Evolutionary conservation across 2,113 vertebrate genomes (phyloP).

Genomic region (Megaleporinus macrocephalus): DNA sequence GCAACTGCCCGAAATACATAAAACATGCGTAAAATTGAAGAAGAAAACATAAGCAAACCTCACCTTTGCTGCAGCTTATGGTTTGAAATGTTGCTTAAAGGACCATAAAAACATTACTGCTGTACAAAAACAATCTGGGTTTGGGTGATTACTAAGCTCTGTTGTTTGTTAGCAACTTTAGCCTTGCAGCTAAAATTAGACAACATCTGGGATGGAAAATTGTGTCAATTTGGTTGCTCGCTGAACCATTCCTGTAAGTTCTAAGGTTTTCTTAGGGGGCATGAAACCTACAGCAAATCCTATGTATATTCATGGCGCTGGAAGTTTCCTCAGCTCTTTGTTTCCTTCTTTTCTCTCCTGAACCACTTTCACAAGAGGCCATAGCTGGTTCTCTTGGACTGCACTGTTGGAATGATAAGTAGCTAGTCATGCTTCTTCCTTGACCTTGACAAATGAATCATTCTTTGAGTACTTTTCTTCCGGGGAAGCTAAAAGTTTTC

Average conservation of each 20-base stretch:
- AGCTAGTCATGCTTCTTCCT: background rate
- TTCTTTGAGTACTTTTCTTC: background rate
- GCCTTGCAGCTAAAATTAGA: too few species aligned
- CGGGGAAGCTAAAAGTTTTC: background rate
- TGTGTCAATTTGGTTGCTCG: too few species aligned
- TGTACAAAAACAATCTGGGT: too few species aligned
- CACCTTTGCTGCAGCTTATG: background rate
- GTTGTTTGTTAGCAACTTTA: too few species aligned
- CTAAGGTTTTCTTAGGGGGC: too few species aligned
- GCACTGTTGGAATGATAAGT: background rate
- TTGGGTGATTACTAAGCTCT: too few species aligned
- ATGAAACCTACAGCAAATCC: background rate
- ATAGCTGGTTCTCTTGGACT: background rate
- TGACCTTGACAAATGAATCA: conserved; percentile 21
- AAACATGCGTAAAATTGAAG: background rate
- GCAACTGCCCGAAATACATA: background rate
- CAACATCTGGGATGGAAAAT: too few species aligned
- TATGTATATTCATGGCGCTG: background rate
- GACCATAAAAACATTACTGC: too few species aligned
- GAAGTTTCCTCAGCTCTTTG: background rate
- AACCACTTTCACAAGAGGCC: background rate
- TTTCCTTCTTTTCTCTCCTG: background rate
- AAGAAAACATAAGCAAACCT: background rate
- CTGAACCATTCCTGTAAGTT: too few species aligned
- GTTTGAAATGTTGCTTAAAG: background rate